These are phyloP conservation scores for Embiotoca jacksoni DNA, from an alignment of 2,113 vertebrate genomes.

Conservation along the genomic window DNA sequence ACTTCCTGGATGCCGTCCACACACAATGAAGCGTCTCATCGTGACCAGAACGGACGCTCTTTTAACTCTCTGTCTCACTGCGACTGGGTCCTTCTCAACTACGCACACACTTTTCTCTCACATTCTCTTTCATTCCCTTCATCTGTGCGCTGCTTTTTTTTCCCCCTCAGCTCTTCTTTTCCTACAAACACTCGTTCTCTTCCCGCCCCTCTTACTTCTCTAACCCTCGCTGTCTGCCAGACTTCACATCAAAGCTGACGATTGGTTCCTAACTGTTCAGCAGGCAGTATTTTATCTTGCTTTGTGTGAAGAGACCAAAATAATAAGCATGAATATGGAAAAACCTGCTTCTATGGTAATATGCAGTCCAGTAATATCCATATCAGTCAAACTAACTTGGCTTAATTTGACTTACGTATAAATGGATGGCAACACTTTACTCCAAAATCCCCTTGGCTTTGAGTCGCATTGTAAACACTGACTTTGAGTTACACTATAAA, in stretches of 20 bases:
- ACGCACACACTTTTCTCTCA: constrained; percentile 36
- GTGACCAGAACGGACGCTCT: constrained; percentile 79
- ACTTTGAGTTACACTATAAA: constrained; percentile 69
- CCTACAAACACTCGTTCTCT: constrained; percentile 57
- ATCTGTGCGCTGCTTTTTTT: constrained; percentile 55
- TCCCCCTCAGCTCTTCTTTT: constrained; percentile 32
- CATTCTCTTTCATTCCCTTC: constrained; percentile 63
- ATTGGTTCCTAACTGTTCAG: constrained; percentile 78
- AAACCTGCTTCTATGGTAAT: constrained; percentile 77
- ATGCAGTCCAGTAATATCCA: constrained; percentile 79
- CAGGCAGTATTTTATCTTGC: constrained; percentile 77
- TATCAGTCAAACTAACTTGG: constrained; percentile 80
- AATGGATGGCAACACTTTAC: constrained; percentile 73
- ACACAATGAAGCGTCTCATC: constrained; percentile 73
- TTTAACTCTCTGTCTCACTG: constrained; percentile 68
- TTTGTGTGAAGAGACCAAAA: constrained; percentile 80
- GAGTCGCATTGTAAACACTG: constrained; percentile 70
- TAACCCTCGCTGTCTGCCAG: constrained; percentile 74
- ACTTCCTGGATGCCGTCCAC: constrained; percentile 72
- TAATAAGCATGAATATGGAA: constrained; percentile 84
- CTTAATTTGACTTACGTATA: constrained; percentile 80
- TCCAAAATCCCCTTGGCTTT: constrained; percentile 75
- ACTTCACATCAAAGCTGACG: constrained; percentile 81
- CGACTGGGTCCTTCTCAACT: constrained; percentile 55
- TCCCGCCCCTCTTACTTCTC: constrained; percentile 60